Evolutionary conservation across 2,113 vertebrate genomes (phyloP), one percentile per base, ranked within the genome.

Genomic region (Chaetura pelagica): DNA sequence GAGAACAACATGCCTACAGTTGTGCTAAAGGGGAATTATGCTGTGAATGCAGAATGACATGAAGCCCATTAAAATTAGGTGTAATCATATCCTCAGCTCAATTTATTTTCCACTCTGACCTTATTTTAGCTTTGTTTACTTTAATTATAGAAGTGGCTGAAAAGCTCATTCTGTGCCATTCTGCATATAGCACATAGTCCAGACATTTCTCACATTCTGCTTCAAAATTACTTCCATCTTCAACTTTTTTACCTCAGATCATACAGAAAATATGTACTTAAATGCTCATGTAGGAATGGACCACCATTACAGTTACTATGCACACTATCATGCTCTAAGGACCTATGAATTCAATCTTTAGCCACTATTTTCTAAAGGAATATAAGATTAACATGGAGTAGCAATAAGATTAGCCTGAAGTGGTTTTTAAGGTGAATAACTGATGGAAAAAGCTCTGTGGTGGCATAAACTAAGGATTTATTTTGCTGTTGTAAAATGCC

Each of bases 111-210:
- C 79, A 78, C 55, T 77, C 67, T 54, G 44, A 38, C 49, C 91
- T 84, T 88, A 79, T 58, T 91, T 96, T 54, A 95, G 64, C 79
- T 49, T 81, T 78, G 52, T 85, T 93, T 91, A 78, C 30, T 59
- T 89, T 63, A 90, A 84, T 63, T 90, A 64, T 11, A 44, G 48
- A 73, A 86, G 38, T 38, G 51, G 22, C 84, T 82, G 63, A 89
- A 82, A 93, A 93, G 64, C 61, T 81, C 66, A 66, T 38, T 74
- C 92, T 68, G 18, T 26, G 81, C 61, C 30, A 40, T 66, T 77
- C 81, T 69, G 61, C 49, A 63, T 30, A 58, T 21, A 29, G 63
- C 54, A 92, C 57, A 16, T n/a, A 79, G 64, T 61, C n/a, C 30
- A 51, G 49, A 52, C 6, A 24, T 38, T 58, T 76, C 30, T n/a